Evolutionary conservation across 2,113 vertebrate genomes (phyloP).

Genomic region (Verasper variegatus): DNA sequence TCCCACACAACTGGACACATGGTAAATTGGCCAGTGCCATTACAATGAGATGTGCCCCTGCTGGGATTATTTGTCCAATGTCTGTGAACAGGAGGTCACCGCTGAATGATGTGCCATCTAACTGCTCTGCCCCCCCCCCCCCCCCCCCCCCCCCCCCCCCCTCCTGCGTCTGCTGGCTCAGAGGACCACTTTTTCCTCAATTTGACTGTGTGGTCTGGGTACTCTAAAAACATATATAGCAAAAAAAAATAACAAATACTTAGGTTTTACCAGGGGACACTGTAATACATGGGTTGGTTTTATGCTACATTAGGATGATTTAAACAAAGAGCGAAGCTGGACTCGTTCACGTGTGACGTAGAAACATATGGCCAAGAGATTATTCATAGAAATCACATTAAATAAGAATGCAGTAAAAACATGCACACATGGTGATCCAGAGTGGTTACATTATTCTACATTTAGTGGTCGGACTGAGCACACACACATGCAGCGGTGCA

Average conservation of each 20-base stretch:
- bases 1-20: conserved; percentile 43
- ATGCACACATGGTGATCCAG: background rate
- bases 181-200: background rate
- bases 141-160: background rate
- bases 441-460: conserved; percentile 9
- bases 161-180: conserved; percentile 2
- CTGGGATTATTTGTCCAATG: conserved; percentile 43
- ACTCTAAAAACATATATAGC: background rate
- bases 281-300: conserved; percentile 11
- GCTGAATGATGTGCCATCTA: conserved; percentile 20
- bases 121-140: background rate
- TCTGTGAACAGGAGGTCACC: conserved; percentile 18
- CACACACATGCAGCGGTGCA: conserved; percentile 9
- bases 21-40: conserved; percentile 32
- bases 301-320: background rate
- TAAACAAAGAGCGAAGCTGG: conserved; percentile 18
- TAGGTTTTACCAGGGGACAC: conserved; percentile 10
- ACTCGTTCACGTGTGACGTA: background rate
- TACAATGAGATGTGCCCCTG: conserved; percentile 33
- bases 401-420: background rate
- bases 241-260: conserved; percentile 3
- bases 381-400: conserved; percentile 33
- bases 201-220: background rate
- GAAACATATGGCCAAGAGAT: conserved; percentile 1
- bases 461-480: conserved; percentile 3